A percentile compares a stretch with the other conserved stretches of the same genome.
Conservation (phyloP, 2,797 vertebrate species). For the Epinephelus coioides region DNA sequence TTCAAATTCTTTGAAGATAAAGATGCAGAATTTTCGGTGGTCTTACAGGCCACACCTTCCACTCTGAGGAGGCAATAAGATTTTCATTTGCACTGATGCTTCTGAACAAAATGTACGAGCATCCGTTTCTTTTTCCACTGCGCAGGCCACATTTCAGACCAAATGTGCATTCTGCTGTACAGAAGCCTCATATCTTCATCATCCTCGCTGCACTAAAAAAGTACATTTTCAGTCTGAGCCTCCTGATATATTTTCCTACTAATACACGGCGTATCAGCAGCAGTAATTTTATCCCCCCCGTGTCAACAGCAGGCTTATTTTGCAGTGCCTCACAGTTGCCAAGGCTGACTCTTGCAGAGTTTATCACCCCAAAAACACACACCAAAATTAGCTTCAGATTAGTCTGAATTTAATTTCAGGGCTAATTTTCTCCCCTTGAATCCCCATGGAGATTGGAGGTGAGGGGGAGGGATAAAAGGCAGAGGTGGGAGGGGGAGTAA, state of each 20-base stretch:
- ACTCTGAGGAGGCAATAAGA: neutral
- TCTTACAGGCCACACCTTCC: too few species aligned
- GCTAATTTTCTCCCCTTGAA: conserved; percentile 78
- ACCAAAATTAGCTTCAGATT: conserved; percentile 74
- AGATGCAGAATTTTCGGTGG: neutral
- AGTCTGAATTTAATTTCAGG: conserved; percentile 76
- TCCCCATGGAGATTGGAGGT: conserved; percentile 58
- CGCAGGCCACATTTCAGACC: neutral
- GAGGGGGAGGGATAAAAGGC: conserved; percentile 61
- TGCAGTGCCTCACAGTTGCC: conserved; percentile 27
- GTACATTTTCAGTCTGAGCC: neutral
- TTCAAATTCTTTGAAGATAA: neutral
- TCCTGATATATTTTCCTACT: neutral
- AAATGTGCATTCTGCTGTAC: neutral
- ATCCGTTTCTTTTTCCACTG: neutral
- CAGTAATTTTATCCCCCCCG: neutral
- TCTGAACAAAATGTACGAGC: conserved; percentile 3
- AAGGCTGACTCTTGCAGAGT: conserved; percentile 25
- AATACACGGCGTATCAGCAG: neutral
- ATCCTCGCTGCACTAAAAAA: neutral
- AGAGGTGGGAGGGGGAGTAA: conserved; percentile 16
- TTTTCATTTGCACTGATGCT: neutral
- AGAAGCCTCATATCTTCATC: conserved; percentile 6
- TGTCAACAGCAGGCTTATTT: conserved; percentile 19
- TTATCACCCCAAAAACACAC: conserved; percentile 70